phyloP scores from a whole-genome alignment of 2,113 vertebrate genomes.

The Oplegnathus fasciatus region DNA sequence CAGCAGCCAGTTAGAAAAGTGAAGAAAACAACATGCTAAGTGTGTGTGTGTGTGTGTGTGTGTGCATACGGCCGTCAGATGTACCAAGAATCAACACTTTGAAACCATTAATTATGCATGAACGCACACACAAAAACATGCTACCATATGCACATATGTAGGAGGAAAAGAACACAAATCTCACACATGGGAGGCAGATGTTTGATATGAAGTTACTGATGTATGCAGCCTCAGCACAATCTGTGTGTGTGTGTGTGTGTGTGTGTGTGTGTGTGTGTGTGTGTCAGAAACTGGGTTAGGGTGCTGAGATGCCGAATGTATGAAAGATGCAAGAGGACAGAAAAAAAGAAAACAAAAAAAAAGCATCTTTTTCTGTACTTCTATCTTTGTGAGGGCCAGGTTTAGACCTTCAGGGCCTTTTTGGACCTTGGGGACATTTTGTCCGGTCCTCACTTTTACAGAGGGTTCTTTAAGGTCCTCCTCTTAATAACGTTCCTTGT shows the following conservation, averaged over 20 bases:
- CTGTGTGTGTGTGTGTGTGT: not conserved
- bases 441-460: not conserved
- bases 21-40: not conserved
- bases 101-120: constrained; percentile 30
- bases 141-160: not conserved
- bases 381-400: not conserved
- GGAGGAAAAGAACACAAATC: not conserved
- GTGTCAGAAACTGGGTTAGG: constrained; percentile 17
- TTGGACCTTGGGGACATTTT: not conserved
- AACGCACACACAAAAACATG: constrained; percentile 24
- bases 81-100: constrained; percentile 25
- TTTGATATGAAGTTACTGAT: constrained; percentile 57
- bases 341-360: not conserved
- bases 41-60: constrained; percentile 21
- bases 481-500: too few relatives aligned
- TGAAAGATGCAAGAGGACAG: constrained; percentile 39
- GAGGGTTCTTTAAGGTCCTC: too few relatives aligned
- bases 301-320: not conserved
- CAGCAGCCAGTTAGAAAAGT: not conserved
- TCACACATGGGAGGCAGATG: constrained; percentile 35
- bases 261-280: not conserved
- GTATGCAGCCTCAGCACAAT: constrained; percentile 54
- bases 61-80: constrained; percentile 4
- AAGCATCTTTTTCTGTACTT: not conserved
- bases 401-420: not conserved